Percentiles rank a stretch among this genome's conserved stretches.
Evolutionary conservation across 2,797 vertebrate genomes (phyloP).

Genomic region (Coluber constrictor): DNA sequence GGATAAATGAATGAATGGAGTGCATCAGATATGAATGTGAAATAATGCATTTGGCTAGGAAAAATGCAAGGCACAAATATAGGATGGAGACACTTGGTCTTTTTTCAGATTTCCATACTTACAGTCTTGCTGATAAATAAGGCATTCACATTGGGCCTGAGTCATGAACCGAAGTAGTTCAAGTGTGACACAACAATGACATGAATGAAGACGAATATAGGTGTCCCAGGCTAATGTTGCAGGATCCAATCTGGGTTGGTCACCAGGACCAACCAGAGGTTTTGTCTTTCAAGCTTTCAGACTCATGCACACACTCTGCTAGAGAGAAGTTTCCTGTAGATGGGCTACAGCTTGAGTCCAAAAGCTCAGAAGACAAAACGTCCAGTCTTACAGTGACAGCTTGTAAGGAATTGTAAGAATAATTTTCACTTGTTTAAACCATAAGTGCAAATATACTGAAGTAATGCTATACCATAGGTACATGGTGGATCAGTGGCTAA

Average conservation of each 20-base stretch:
- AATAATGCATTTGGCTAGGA: neutral
- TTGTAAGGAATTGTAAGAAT: neutral
- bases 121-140: neutral
- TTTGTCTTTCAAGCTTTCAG: neutral
- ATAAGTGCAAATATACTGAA: neutral
- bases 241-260: neutral
- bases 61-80: neutral
- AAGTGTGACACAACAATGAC: neutral
- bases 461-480: neutral
- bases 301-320: neutral
- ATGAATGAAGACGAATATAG: neutral
- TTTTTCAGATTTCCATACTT: neutral
- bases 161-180: neutral
- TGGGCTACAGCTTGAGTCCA: neutral
- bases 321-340: neutral
- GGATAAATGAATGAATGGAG: neutral
- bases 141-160: neutral
- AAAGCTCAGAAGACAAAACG: neutral
- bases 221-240: neutral
- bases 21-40: neutral
- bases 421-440: neutral
- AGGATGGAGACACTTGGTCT: neutral
- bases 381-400: neutral
- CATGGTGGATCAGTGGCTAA: too few species aligned
- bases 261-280: neutral